These are phyloP conservation scores for Danionella cerebrum DNA, from an alignment of 2,113 vertebrate genomes.

Conservation along the genomic window DNA sequence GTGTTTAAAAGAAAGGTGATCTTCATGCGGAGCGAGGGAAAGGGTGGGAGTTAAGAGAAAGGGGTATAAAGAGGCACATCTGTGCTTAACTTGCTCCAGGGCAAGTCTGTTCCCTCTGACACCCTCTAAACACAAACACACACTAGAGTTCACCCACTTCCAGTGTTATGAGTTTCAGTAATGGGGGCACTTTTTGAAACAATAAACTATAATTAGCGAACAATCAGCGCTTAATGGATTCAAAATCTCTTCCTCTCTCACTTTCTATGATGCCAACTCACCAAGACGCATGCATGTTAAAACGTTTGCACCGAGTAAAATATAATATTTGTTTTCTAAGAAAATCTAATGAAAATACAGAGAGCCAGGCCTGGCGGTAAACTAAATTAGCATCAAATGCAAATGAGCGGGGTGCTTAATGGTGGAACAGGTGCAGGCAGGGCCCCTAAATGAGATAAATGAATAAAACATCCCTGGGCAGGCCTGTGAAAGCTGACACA, in stretches of 20 bases:
- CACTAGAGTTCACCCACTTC: background rate
- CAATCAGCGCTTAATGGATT: background rate
- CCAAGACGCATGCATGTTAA: background rate
- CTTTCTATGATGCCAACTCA: background rate
- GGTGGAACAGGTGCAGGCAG: conserved; percentile 92
- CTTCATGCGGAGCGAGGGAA: conserved; percentile 31
- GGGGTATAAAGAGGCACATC: conserved; percentile 37
- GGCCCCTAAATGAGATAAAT: conserved; percentile 98
- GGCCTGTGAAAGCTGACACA: conserved; percentile 72
- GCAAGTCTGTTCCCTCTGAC: conserved; percentile 30
- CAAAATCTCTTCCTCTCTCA: background rate
- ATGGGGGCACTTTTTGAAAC: background rate
- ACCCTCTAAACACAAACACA: conserved; percentile 28
- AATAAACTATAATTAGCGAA: background rate
- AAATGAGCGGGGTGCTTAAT: conserved; percentile 92
- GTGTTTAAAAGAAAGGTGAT: conserved; percentile 35
- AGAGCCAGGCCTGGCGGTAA: conserved; percentile 61
- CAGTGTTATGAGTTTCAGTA: background rate
- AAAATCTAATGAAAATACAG: conserved; percentile 31
- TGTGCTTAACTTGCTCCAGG: conserved; percentile 40
- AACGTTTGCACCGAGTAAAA: background rate
- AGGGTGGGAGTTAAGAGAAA: conserved; percentile 19
- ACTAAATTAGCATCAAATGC: conserved; percentile 96
- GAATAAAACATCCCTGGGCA: conserved; percentile 92
- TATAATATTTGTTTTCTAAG: conserved; percentile 33